A percentile compares a stretch with the other conserved stretches of the same genome.
These are phyloP conservation scores for Forbesichthys agassizii DNA, from an alignment of 2,113 vertebrate genomes.

Conservation along the genomic window DNA sequence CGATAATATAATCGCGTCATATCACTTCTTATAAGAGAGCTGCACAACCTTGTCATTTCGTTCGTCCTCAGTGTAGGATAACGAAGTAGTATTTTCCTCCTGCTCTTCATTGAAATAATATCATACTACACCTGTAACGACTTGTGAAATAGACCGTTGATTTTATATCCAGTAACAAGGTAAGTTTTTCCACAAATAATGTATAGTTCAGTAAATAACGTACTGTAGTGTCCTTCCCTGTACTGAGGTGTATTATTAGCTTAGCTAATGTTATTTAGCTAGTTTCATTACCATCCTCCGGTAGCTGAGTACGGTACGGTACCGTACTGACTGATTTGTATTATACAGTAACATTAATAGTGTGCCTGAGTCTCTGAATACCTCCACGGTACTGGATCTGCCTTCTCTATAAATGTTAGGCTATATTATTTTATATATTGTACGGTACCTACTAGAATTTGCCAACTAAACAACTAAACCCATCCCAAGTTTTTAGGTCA, in stretches of 20 bases:
- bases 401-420: too few species aligned
- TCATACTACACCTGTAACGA: too few species aligned
- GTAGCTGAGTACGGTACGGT: too few species aligned
- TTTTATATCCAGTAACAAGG: not conserved
- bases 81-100: constrained; percentile 3
- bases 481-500: too few species aligned
- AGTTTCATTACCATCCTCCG: not conserved
- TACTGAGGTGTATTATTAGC: constrained; percentile 3
- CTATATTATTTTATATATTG: too few species aligned
- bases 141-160: too few species aligned
- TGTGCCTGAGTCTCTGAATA: not conserved
- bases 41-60: constrained; percentile 52
- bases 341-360: not conserved
- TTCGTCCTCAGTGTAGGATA: constrained; percentile 85
- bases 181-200: constrained; percentile 13
- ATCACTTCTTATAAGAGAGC: constrained; percentile 46
- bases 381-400: too few species aligned
- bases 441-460: too few species aligned
- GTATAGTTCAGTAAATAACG: not conserved
- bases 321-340: not conserved
- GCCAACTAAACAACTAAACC: too few species aligned
- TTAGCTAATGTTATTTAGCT: constrained; percentile 42
- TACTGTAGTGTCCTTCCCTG: not conserved
- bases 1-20: constrained; percentile 36
- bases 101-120: too few species aligned